A percentile compares a stretch with the other conserved stretches of the same genome.
phyloP scores from a whole-genome alignment of 1,140 invertebrate genomes.

The Pteromalus puparum region DNA sequence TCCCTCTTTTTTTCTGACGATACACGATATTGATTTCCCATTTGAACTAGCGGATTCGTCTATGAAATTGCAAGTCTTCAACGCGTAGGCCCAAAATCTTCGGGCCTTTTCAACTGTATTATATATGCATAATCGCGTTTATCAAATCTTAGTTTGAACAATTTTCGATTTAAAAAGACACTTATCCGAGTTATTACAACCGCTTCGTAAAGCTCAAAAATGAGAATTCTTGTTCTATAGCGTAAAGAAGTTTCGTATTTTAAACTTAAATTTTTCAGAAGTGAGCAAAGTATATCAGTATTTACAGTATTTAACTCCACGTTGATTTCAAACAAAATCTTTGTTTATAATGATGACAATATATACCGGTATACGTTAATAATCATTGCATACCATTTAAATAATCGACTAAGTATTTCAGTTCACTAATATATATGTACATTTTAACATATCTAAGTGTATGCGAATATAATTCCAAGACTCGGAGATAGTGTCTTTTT shows the following conservation, averaged over 20 bases:
- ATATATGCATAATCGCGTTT: neutral
- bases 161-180: neutral
- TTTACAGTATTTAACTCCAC: too few relatives aligned
- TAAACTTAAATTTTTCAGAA: too few relatives aligned
- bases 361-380: too few relatives aligned
- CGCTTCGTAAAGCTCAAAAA: too few relatives aligned
- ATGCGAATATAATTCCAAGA: neutral
- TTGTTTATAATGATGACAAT: too few relatives aligned
- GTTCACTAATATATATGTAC: neutral
- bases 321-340: too few relatives aligned
- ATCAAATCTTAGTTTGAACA: neutral
- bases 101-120: slow-evolving; percentile 2
- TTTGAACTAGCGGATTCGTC: neutral
- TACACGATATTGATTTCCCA: neutral
- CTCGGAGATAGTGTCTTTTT: neutral
- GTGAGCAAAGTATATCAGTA: too few relatives aligned
- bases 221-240: too few relatives aligned
- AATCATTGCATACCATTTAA: too few relatives aligned
- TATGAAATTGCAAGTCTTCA: neutral
- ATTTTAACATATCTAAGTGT: too few relatives aligned
- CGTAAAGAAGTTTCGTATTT: too few relatives aligned
- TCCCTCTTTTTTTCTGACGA: neutral
- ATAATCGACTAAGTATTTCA: too few relatives aligned
- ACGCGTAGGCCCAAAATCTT: slow-evolving; percentile 10
- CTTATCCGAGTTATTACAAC: neutral